Percentiles rank a stretch among this genome's conserved stretches.
phyloP scores from a whole-genome alignment of 2,797 vertebrate genomes.

The Chelon auratus region DNA sequence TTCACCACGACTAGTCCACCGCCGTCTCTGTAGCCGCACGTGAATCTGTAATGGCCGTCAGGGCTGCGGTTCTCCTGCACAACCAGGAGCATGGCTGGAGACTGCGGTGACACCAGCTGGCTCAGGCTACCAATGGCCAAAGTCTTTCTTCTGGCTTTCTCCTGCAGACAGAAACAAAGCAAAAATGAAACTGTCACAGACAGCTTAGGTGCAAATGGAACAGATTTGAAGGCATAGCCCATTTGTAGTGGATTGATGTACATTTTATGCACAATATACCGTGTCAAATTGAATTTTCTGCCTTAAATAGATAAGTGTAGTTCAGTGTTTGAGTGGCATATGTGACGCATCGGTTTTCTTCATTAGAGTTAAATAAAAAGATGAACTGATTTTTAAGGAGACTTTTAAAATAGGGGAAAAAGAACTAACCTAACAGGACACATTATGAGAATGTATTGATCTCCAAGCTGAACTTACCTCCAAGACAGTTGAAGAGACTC shows the following conservation, averaged over 20 bases:
- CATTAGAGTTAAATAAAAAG: too few species aligned
- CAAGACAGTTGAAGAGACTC: background rate
- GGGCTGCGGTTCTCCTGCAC: constrained; percentile 68
- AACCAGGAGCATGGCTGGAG: constrained; percentile 79
- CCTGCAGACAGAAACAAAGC: constrained; percentile 62
- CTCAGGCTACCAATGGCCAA: constrained; percentile 64
- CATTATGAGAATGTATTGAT: too few species aligned
- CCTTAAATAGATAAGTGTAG: too few species aligned
- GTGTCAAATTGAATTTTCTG: too few species aligned
- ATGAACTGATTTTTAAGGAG: too few species aligned
- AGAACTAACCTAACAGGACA: too few species aligned
- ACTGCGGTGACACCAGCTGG: constrained; percentile 80
- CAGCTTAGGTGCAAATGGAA: background rate
- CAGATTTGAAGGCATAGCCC: background rate
- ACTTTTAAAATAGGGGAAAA: too few species aligned
- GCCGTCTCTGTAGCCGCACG: constrained; percentile 57
- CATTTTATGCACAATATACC: background rate
- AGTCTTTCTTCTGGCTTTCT: constrained; percentile 60
- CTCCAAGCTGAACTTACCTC: background rate
- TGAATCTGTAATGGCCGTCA: constrained; percentile 76
- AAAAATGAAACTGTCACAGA: background rate
- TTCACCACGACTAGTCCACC: constrained; percentile 74
- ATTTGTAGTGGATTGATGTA: background rate
- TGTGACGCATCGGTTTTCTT: too few species aligned
- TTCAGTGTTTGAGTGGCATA: too few species aligned